These are phyloP conservation scores for Oncorhynchus mykiss DNA, from an alignment of 2,113 vertebrate genomes.

Conservation along the genomic window DNA sequence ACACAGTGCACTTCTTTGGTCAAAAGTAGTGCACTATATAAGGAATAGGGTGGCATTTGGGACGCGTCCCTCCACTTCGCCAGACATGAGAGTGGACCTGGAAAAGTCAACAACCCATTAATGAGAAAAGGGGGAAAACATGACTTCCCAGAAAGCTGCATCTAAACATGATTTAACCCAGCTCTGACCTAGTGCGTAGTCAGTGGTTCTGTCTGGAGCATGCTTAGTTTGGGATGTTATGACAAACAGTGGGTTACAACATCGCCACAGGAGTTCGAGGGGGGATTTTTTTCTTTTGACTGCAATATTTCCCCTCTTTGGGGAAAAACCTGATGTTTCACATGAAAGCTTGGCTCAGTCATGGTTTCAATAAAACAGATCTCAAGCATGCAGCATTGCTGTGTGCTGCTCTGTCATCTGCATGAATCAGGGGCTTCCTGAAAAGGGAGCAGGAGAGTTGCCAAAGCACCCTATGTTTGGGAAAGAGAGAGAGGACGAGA, in stretches of 20 bases:
- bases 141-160: constrained; percentile 55
- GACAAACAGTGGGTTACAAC: background rate
- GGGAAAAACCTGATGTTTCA: background rate
- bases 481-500: background rate
- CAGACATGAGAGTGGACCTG: constrained; percentile 40
- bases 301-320: constrained; percentile 21
- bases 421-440: constrained; percentile 14
- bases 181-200: constrained; percentile 34
- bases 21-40: too few relatives aligned
- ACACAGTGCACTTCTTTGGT: too few relatives aligned
- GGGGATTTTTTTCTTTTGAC: constrained; percentile 22
- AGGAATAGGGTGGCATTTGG: background rate
- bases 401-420: constrained; percentile 37
- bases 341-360: background rate
- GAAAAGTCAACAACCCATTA: constrained; percentile 54
- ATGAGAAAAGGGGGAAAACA: constrained; percentile 21
- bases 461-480: background rate
- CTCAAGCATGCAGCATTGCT: constrained; percentile 16
- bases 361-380: background rate
- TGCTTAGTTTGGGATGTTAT: background rate
- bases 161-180: constrained; percentile 35
- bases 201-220: constrained; percentile 16
- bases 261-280: background rate
- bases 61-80: constrained; percentile 41
- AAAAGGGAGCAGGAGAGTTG: background rate